A percentile compares a stretch with the other conserved stretches of the same genome.
These are phyloP conservation scores for Baryphthengus martii DNA, from an alignment of 2,113 vertebrate species.

Conservation along the genomic window DNA sequence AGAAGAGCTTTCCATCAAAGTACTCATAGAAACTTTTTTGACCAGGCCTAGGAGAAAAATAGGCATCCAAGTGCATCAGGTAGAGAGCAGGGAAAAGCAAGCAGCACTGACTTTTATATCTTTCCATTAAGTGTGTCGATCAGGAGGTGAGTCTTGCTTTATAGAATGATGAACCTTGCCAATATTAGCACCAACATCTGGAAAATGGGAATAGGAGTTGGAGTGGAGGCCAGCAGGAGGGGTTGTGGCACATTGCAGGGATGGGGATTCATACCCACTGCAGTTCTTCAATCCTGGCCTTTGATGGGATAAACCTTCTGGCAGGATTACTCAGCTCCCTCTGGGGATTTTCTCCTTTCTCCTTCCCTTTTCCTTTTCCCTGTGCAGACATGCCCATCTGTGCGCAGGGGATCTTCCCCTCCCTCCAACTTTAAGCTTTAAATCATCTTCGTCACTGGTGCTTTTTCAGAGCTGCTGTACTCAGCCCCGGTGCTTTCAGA, in stretches of 20 bases:
- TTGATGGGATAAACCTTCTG: neutral
- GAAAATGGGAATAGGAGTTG: neutral
- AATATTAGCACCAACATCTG: neutral
- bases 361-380: neutral
- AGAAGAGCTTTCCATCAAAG: neutral
- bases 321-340: neutral
- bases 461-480: neutral
- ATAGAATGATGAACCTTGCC: neutral
- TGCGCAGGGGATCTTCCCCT: neutral
- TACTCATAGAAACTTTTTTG: neutral
- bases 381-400: neutral
- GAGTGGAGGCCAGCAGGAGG: neutral
- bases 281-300: neutral
- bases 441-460: neutral
- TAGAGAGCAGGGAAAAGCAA: neutral
- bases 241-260: neutral
- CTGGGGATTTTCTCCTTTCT: fast-evolving
- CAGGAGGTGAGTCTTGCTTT: neutral
- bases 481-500: neutral
- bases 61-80: neutral
- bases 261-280: neutral
- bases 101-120: neutral
- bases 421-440: neutral
- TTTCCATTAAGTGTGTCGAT: fast-evolving
- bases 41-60: neutral